Conservation (phyloP, 2,113 vertebrate genomes). For the Epinephelus moara region DNA sequence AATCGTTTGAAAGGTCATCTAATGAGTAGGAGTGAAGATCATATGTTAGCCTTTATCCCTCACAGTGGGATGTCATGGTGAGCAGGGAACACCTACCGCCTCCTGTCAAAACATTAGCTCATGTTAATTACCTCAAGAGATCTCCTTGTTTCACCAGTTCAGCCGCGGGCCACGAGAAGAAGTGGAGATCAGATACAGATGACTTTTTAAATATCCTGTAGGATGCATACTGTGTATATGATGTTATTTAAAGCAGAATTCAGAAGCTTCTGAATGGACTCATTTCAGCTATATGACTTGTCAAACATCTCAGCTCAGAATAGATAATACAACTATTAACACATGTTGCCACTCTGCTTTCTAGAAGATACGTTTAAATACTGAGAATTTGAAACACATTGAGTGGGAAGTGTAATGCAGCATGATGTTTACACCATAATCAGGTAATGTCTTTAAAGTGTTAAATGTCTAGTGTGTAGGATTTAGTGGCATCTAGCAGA, state of each 20-base stretch:
- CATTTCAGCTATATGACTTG: neutral
- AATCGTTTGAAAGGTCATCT: slow-evolving; percentile 76
- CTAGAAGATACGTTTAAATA: no score
- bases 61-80: slow-evolving; percentile 44
- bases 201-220: neutral
- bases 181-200: neutral
- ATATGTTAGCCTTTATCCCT: slow-evolving; percentile 77
- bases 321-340: no score
- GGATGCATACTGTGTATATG: no score
- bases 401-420: no score
- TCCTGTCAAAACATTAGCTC: slow-evolving; percentile 66
- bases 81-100: slow-evolving; percentile 57
- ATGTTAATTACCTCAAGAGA: slow-evolving; percentile 57
- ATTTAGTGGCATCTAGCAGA: no score
- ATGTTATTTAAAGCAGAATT: neutral
- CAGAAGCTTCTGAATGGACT: neutral
- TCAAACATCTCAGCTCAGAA: no score
- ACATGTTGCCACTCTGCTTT: no score
- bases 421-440: no score
- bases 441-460: no score
- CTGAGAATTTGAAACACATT: no score
- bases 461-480: no score
- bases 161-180: neutral
- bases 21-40: slow-evolving; percentile 73
- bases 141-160: slow-evolving; percentile 16